These are phyloP conservation scores for Brachionus manjavacas DNA, from an alignment of 1,140 invertebrate genomes.

Conservation along the genomic window DNA sequence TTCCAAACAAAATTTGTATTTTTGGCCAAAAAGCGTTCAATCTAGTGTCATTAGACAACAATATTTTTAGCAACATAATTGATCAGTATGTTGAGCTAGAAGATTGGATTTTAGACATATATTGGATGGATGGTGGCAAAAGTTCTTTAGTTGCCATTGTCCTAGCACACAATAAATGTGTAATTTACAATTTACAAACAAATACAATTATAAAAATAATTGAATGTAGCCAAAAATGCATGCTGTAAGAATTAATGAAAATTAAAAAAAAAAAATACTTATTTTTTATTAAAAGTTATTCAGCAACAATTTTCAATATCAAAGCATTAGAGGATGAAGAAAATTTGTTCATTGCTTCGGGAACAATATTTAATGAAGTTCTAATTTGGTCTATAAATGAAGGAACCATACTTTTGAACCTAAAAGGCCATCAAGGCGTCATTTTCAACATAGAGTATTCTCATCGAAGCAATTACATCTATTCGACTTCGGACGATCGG, in stretches of 20 bases:
- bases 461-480: not conserved
- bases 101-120: conserved; percentile 35
- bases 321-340: not conserved
- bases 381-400: conserved; percentile 2
- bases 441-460: conserved; percentile 39
- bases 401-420: not conserved
- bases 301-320: not conserved
- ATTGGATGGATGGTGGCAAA: not conserved
- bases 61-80: not conserved
- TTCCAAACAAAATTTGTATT: conserved; percentile 6
- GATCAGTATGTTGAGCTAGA: not conserved
- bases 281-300: not conserved
- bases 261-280: not conserved
- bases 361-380: conserved; percentile 37
- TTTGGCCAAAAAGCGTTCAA: conserved; percentile 41
- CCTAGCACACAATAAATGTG: not conserved
- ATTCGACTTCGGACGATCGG: conserved; percentile 31
- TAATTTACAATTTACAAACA: not conserved
- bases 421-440: conserved; percentile 40
- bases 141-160: not conserved
- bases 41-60: not conserved
- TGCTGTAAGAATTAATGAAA: not conserved
- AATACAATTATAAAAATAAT: not conserved
- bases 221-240: conserved; percentile 32
- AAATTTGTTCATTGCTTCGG: not conserved